Base-by-base conservation (phyloP, 2,113 vertebrate genomes). In the Beaufortia kweichowensis region DNA sequence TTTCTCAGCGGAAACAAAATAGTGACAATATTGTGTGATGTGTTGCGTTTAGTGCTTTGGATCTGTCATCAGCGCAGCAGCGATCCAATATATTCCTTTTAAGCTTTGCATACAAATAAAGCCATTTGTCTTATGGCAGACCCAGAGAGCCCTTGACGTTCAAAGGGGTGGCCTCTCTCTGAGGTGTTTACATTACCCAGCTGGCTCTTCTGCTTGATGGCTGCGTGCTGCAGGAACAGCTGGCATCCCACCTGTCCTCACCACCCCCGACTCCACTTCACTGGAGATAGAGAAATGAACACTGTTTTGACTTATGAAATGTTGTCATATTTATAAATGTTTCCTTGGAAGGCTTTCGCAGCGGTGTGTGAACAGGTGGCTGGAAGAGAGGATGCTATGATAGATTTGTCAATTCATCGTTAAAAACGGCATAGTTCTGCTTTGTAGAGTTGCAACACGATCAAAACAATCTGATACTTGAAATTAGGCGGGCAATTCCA, bases 171-270 rank as follows among this genome's bases (percentile, higher is more conserved):
- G 15, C 29, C 57, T 62, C 19, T 74, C 53, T 69, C 23, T 50
- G 50, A 67, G 50, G 67, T 77, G 48, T 75, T 76, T 64, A 74
- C 7, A 53, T 56, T 41, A 63, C 57, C 75, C 83, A 82, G 75
- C 75, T 78, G 71, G 60, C 70, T 71, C 55, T 71, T 55, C 41
- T 74, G 62, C 68, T 55, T 84, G 79, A 77, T 72, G 67, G 48
- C 69, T 21, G 75, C n/a, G 70, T n/a, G 48, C 80, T 50, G 68
- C 28, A 72, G 70, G 28, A 79, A 80, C 83, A 82, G 75, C 78
- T 84, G 80, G 68, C 64, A n/a, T 66, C 72, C 76, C 76, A 79
- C 82, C 76, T 81, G 76, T 71, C 60, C 71, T 41, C 19, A 55
- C 19, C 28, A 21, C 64, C 31, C n/a, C 24, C 14, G 28, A 29